phyloP scores from a whole-genome alignment of 2,113 vertebrate species.

The Gallinago paraguaiae region DNA sequence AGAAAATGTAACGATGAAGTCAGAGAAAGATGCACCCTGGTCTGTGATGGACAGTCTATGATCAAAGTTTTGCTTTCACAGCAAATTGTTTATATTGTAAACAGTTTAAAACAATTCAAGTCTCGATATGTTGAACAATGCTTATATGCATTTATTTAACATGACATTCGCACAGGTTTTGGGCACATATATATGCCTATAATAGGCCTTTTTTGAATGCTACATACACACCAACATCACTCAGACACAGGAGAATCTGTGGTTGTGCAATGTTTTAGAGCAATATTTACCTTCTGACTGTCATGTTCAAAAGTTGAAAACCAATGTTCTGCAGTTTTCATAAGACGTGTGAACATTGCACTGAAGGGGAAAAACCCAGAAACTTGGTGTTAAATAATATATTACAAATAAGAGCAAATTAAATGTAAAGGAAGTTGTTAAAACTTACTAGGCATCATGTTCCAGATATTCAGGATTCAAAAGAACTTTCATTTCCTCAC shows the following conservation, averaged over 20 bases:
- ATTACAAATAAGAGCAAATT: neutral
- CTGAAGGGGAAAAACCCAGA: conserved; percentile 66
- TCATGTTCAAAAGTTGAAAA: conserved; percentile 85
- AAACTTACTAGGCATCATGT: conserved; percentile 97
- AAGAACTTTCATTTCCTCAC: conserved; percentile 94
- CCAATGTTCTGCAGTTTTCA: conserved; percentile 86
- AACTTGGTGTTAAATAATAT: conserved; percentile 21
- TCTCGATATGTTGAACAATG: neutral
- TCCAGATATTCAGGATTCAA: conserved; percentile 92
- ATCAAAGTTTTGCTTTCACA: neutral
- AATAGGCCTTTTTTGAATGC: neutral
- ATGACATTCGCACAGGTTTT: neutral
- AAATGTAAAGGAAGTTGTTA: conserved; percentile 47
- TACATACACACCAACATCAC: neutral
- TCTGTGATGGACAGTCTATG: neutral
- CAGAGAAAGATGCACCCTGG: neutral
- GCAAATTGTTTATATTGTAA: neutral
- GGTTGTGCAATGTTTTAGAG: neutral
- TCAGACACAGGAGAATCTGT: neutral
- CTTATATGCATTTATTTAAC: neutral
- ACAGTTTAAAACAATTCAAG: neutral
- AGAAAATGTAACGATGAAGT: neutral
- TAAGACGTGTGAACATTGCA: conserved; percentile 82
- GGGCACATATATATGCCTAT: neutral
- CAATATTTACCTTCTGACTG: conserved; percentile 79